These are phyloP conservation scores for Cyprinodon variegatus DNA, from an alignment of 2,113 vertebrate species.

Conservation along the genomic window DNA sequence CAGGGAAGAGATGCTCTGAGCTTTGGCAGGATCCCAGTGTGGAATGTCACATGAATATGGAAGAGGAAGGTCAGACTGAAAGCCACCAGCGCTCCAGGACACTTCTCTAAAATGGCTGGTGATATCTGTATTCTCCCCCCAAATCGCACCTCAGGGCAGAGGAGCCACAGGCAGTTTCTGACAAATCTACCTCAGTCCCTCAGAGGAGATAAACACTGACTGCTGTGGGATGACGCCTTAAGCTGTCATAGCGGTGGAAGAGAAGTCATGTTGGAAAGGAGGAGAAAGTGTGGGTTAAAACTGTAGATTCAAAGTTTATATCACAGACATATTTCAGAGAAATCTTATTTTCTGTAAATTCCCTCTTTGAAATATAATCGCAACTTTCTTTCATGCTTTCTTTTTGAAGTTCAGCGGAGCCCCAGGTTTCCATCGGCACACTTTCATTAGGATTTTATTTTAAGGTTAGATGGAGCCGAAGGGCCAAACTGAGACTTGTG, in stretches of 20 bases:
- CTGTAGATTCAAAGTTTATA: not conserved
- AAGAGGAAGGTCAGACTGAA: slow-evolving; percentile 47
- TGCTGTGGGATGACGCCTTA: slow-evolving; percentile 33
- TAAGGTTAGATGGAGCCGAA: slow-evolving; percentile 18
- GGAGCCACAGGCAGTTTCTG: slow-evolving; percentile 36
- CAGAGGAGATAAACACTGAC: slow-evolving; percentile 51
- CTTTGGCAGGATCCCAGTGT: slow-evolving; percentile 48
- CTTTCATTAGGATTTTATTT: slow-evolving; percentile 16
- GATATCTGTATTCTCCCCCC: slow-evolving; percentile 48
- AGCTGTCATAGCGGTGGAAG: slow-evolving; percentile 40
- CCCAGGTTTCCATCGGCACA: slow-evolving; percentile 18
- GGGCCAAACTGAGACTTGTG: slow-evolving; percentile 37
- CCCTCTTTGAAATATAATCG: not conserved
- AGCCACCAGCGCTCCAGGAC: slow-evolving; percentile 37
- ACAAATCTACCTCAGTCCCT: slow-evolving; percentile 58
- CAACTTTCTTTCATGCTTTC: slow-evolving; percentile 25
- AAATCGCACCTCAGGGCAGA: slow-evolving; percentile 32
- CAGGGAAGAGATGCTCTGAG: slow-evolving; percentile 25
- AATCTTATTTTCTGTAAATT: not conserved
- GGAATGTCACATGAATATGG: slow-evolving; percentile 72
- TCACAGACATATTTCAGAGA: not conserved
- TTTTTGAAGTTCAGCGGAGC: slow-evolving; percentile 23
- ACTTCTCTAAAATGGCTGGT: slow-evolving; percentile 40
- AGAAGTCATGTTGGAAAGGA: slow-evolving; percentile 27
- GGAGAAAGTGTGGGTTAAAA: not conserved